Evolutionary conservation across 2,888 invertebrate species (phyloP), one percentile per base, ranked within the genome.

Genomic region (Silvanus unidentatus): DNA sequence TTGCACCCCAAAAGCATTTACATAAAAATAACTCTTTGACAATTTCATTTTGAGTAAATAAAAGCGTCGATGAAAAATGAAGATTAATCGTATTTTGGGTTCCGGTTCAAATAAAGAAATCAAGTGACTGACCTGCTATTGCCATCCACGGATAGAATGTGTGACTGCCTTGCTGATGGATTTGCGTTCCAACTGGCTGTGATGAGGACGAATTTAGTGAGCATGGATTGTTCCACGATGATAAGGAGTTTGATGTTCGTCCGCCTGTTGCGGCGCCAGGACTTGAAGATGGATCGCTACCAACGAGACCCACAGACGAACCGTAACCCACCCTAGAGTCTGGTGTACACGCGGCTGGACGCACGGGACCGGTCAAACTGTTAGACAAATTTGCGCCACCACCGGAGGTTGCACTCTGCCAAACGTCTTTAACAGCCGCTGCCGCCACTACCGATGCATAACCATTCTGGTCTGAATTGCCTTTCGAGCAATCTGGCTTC

Each of bases 71-170:
- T n/a, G n/a, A n/a, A n/a, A n/a, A n/a, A n/a, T n/a, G n/a, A n/a
- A n/a, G n/a, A 53, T 53, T 51, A 28, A 41, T 42, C 9, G 40
- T 10, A 4, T 6, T 30, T 34, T n/a, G 11, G 29, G 28, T 44
- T n/a, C n/a, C n/a, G n/a, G n/a, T n/a, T n/a, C 14, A 16, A 44
- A 43, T 42, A 16, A 39, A 27, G 27, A 45, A 34, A 43, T 39
- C 50, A 37, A 37, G 51, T 29, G 59, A 80, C 89, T 85, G 75
- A 93, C 94, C 94, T 93, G 93, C 93, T 80, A 94, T 93, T 77
- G 93, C 93, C 94, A 94, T 94, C 94, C 94, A 94, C 64, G 94
- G 94, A 77, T 94, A 94, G 79, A 94, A 94, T 70, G 92, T 92
- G 81, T 93, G 92, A 75, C 85, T 89, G 73, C 86, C 81, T 76